Conservation (phyloP, 2,888 invertebrate species). For the Tanytarsus gracilentus region DNA sequence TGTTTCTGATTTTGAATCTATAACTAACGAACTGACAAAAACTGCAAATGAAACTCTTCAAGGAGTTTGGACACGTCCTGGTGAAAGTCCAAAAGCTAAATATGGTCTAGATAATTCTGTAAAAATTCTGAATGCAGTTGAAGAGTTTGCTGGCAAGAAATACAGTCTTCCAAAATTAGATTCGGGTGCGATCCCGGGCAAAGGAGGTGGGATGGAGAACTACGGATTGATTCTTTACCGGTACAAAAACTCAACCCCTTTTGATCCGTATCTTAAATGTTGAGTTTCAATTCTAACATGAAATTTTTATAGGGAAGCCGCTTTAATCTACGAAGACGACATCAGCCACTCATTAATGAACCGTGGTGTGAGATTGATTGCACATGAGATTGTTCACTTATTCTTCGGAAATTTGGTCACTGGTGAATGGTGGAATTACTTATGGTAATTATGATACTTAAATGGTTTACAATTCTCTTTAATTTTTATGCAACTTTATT, state of each 20-base stretch:
- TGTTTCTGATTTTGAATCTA: conserved; percentile 45
- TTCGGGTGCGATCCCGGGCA: background rate
- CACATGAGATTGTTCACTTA: conserved; percentile 13
- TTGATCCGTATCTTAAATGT: background rate
- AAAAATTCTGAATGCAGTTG: background rate
- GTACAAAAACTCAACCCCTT: too few relatives aligned
- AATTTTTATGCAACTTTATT: background rate
- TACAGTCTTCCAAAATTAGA: conserved; percentile 2
- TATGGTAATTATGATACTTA: background rate
- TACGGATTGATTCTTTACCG: conserved; percentile 13
- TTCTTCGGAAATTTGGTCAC: conserved; percentile 16
- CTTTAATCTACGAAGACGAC: background rate
- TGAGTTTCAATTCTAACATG: background rate
- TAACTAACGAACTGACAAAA: background rate
- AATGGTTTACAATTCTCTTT: background rate
- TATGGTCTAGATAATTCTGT: background rate
- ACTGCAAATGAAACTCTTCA: background rate
- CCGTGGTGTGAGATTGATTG: conserved; percentile 13
- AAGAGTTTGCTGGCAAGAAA: background rate
- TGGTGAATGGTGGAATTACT: conserved; percentile 1
- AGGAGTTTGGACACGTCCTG: background rate
- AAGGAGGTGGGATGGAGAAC: conserved; percentile 16
- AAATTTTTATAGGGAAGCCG: background rate
- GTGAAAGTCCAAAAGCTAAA: background rate
- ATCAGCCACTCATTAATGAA: background rate